Conservation (phyloP, 2,113 vertebrate species). For the Nerophis ophidion region DNA sequence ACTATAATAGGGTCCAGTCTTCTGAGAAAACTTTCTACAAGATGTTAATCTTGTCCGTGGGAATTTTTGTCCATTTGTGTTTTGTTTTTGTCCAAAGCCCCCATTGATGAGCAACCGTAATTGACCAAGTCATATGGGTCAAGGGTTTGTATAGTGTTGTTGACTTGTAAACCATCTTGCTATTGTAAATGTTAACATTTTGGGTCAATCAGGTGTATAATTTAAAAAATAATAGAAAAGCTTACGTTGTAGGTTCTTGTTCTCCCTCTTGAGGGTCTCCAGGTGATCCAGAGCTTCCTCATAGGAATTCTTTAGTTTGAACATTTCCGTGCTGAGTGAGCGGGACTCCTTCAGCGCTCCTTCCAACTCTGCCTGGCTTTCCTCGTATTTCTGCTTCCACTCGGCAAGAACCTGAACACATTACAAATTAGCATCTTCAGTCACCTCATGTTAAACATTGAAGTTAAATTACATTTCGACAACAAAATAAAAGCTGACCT, state of each 20-base stretch:
- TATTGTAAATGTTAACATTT: neutral
- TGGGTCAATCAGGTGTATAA: neutral
- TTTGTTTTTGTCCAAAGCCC: too few relatives aligned
- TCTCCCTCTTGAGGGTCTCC: constrained; percentile 73
- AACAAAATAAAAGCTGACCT: constrained; percentile 17
- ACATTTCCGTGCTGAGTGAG: constrained; percentile 68
- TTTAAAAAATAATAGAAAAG: neutral
- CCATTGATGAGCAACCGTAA: too few relatives aligned
- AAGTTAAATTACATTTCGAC: neutral
- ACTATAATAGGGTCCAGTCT: too few relatives aligned
- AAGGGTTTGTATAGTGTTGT: too few relatives aligned
- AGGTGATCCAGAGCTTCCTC: constrained; percentile 61
- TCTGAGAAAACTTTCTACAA: too few relatives aligned
- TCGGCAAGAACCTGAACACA: constrained; percentile 71
- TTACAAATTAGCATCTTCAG: neutral
- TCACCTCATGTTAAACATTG: neutral
- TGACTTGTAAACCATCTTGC: neutral
- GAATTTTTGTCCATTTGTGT: neutral
- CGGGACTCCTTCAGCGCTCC: constrained; percentile 73
- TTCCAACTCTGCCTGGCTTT: constrained; percentile 75
- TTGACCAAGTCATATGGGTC: too few relatives aligned
- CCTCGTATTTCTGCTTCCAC: constrained; percentile 81
- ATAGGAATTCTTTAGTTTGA: constrained; percentile 58
- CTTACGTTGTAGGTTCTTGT: constrained; percentile 79
- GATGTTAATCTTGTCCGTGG: too few relatives aligned